Conservation (phyloP, 2,113 vertebrate genomes). For the human (Homo sapiens) region DNA sequence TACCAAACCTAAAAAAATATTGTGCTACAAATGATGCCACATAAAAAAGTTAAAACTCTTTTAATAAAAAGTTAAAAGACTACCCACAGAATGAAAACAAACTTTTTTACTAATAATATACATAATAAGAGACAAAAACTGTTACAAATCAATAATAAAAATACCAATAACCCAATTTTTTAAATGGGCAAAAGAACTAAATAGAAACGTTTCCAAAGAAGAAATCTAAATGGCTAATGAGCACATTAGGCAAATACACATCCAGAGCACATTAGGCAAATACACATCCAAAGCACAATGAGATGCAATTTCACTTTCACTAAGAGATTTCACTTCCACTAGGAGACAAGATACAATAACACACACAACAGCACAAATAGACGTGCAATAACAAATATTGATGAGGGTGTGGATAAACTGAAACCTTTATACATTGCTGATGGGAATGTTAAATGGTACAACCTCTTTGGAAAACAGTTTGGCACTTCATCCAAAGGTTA, state of each 20-base stretch:
- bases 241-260: not conserved
- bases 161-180: not conserved
- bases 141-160: not conserved
- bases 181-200: not conserved
- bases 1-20: not conserved
- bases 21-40: not conserved
- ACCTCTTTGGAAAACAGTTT: not conserved
- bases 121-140: not conserved
- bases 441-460: not conserved
- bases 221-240: not conserved
- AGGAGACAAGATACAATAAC: not conserved
- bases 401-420: not conserved
- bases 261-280: not conserved
- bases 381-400: not conserved
- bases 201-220: not conserved
- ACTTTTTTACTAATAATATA: not conserved
- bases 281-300: not conserved
- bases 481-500: not conserved
- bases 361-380: not conserved
- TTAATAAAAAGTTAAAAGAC: not conserved
- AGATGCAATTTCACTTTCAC: not conserved
- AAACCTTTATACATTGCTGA: not conserved
- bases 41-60: too few relatives aligned
- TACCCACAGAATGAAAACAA: not conserved
- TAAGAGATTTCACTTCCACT: not conserved